Conservation (phyloP, 2,113 vertebrate genomes). For the Callopanchax toddi region DNA sequence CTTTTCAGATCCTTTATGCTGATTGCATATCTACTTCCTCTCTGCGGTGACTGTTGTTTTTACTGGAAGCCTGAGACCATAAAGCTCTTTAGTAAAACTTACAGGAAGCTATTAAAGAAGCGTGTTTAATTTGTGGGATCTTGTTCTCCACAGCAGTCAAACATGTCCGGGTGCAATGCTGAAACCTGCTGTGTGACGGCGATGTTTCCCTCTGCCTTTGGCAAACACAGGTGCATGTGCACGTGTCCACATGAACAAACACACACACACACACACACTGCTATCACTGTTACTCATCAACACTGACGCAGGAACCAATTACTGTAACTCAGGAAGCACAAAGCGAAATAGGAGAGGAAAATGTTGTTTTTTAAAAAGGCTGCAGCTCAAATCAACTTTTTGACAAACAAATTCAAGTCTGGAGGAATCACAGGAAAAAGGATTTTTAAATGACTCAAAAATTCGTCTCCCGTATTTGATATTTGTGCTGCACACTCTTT, state of each 20-base stretch:
- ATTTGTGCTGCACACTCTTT: background rate
- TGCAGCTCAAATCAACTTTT: constrained; percentile 23
- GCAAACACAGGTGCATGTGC: constrained; percentile 32
- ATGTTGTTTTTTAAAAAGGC: too few relatives aligned
- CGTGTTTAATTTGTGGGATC: constrained; percentile 19
- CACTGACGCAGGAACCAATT: constrained; percentile 61
- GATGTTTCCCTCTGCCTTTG: constrained; percentile 31
- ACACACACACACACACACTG: background rate
- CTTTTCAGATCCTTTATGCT: constrained; percentile 46
- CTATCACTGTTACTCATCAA: constrained; percentile 56
- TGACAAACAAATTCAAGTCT: constrained; percentile 46
- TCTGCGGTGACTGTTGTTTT: constrained; percentile 35
- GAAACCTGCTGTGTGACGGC: constrained; percentile 40
- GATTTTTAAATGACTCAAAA: background rate
- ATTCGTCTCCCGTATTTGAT: background rate
- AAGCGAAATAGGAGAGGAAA: constrained; percentile 44
- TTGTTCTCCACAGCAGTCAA: constrained; percentile 37
- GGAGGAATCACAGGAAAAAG: background rate
- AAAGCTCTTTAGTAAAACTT: constrained; percentile 19
- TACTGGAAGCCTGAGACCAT: constrained; percentile 36
- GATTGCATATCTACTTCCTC: constrained; percentile 39
- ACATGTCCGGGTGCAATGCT: constrained; percentile 13
- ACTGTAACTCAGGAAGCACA: constrained; percentile 63
- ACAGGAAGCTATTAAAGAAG: constrained; percentile 5
- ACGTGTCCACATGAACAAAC: too few relatives aligned